Base-by-base conservation (phyloP, 2,888 invertebrate genomes). In the Habrosyne pyritoides region DNA sequence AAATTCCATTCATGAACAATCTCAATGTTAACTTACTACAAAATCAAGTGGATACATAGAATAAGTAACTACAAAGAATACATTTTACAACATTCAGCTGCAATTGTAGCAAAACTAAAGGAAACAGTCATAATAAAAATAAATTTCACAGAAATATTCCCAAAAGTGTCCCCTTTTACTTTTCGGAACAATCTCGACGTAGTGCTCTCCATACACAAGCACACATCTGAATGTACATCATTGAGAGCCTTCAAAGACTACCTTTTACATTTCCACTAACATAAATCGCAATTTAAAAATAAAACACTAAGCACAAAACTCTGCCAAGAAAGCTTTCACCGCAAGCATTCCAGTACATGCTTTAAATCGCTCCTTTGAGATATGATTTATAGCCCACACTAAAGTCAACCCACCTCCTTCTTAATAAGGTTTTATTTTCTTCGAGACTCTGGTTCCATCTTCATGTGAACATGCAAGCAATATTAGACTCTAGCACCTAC, bases 311-410 rank as follows among this genome's bases (percentile, higher is more conserved):
- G 80, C 83, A 82, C 79, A 76, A 84, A 84, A 81, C 81, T 80
- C 72, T 83, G 84, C 86, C 86, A 87, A 87, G 87, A 86, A 87
- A 86, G 86, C 88, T 87, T 87, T 87, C 86, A 83, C 84, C 84
- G 79, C 85, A 75, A 86, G 77, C 85, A 82, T 86, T 83, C 81
- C 79, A 74, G 81, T 84, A 85, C 85, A 85, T 84, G 87, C 83
- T 83, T 83, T 83, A 86, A 86, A 87, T 86, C 83, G 84, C 71
- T 81, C 86, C 86, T 85, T 79, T 74, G 87, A 84, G 84, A 82
- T 72, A 71, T 63, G 69, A 54, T 55, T 56, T 36, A n/a, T 6
- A 49, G 21, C 33, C 47, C 71, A 64, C 62, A 55, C 53, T 24
- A 83, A 77, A 71, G 59, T 64, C 53, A 61, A 68, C 76, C 74